phyloP scores from a whole-genome alignment of 2,113 vertebrate species.

The Agelaius tricolor region DNA sequence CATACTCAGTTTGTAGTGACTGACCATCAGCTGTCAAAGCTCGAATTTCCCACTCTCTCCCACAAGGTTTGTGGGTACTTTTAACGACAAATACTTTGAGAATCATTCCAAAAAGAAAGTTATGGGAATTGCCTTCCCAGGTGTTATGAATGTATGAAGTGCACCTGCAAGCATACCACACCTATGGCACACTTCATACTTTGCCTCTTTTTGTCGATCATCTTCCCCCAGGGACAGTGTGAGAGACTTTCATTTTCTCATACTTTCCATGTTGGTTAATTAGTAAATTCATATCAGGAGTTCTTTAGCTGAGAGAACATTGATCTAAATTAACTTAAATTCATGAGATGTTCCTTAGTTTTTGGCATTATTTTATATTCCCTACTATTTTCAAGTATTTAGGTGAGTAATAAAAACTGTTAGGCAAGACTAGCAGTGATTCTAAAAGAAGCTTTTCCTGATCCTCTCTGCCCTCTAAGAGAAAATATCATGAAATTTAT shows the following conservation, averaged over 20 bases:
- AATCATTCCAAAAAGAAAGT: not conserved
- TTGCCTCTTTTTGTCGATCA: not conserved
- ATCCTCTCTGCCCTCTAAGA: not conserved
- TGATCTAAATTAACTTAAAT: not conserved
- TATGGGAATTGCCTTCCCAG: not conserved
- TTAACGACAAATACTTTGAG: not conserved
- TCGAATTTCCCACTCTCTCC: not conserved
- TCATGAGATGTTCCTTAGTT: not conserved
- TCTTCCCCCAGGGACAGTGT: not conserved
- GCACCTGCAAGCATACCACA: not conserved
- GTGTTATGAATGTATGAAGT: not conserved
- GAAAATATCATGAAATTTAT: not conserved
- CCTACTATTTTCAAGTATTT: not conserved
- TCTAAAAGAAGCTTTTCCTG: not conserved
- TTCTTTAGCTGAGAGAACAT: not conserved
- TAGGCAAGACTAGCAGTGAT: not conserved
- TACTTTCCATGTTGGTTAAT: not conserved
- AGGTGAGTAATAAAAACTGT: not conserved
- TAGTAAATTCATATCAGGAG: not conserved
- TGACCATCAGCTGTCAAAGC: not conserved
- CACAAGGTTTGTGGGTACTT: not conserved
- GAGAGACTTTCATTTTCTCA: constrained; percentile 23
- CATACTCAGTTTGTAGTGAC: fast-evolving
- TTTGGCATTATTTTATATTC: not conserved
- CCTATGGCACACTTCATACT: not conserved